Evolutionary conservation across 2,113 vertebrate species (phyloP), one percentile per base, ranked within the genome.

Genomic region (Microcebus ravelobensis): DNA sequence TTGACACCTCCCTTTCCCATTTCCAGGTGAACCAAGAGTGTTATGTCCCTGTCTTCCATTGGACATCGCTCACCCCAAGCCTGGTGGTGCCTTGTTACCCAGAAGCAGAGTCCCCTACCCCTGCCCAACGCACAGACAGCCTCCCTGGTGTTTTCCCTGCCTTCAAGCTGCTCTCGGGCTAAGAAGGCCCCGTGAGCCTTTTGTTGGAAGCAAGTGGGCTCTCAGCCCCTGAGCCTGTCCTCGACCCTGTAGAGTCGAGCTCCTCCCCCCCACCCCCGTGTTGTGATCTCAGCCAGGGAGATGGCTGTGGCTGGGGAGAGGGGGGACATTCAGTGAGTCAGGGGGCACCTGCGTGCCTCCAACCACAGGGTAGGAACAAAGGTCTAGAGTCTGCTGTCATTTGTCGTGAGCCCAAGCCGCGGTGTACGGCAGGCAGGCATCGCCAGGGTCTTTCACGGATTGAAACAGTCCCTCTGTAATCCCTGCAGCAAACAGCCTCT

Each of bases 31-130:
- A 79, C 20, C 12, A 31, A 87, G 18, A 79, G 14, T 2, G 2
- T 31, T 42, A 12, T 25, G 27, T 87, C 52, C 50, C 50, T 59
- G 70, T 34, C 36, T 94, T 90, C 31, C 11, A 0, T 3, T 45
- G 50, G 42, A 68, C 27, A 55, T 23, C 0, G 0, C 23, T n/a
- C 52, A n/a, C 4, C 9, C 15, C 15, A 42, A 82, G 42, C 59
- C n/a, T 0, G 9, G 8, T 0, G 14, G 48, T 0, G 3, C 23
- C 50, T 84, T 17, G 36, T 34, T 42, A 15, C 48, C 36, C 34
- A 73, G 57, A 52, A 34, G 45, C 29, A 67, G 48, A 14, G n/a
- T 17, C 8, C 6, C 6, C 50, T 9, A 5, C 0, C 48, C 15
- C 1, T 0, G 23, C 59, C 59, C 25, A 55, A 27, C 3, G 36